Conservation (phyloP, 2,113 vertebrate species). For the Melanostigma gelatinosum region DNA sequence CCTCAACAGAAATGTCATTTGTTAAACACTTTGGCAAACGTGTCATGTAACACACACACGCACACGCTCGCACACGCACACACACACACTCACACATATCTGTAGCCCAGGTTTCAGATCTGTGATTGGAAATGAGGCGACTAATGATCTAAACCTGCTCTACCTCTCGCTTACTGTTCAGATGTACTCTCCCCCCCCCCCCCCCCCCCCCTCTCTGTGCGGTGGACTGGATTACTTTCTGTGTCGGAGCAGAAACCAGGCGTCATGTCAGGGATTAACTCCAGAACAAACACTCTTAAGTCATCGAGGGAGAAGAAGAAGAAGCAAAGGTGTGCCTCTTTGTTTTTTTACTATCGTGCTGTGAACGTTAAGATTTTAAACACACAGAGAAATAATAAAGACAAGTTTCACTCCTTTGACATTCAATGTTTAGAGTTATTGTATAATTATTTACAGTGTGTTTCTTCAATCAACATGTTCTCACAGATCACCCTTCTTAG, state of each 20-base stretch:
- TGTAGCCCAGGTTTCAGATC: slow-evolving; percentile 38
- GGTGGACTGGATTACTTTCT: slow-evolving; percentile 12
- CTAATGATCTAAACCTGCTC: slow-evolving; percentile 48
- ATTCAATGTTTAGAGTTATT: no score
- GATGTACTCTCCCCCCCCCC: not conserved
- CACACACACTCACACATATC: slow-evolving; percentile 27
- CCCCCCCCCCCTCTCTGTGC: not conserved
- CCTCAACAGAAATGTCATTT: slow-evolving; percentile 45
- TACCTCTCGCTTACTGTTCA: slow-evolving; percentile 31
- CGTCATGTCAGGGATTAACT: slow-evolving; percentile 47
- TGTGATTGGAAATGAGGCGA: slow-evolving; percentile 47
- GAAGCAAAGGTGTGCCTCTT: not conserved
- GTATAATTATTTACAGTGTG: no score
- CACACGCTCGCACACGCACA: slow-evolving; percentile 19
- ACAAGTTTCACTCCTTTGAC: not conserved
- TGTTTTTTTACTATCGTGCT: not conserved
- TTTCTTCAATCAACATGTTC: no score
- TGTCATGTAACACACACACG: slow-evolving; percentile 20
- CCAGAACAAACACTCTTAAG: slow-evolving; percentile 2
- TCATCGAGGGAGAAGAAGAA: not conserved
- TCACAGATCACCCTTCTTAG: not conserved
- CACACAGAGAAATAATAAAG: not conserved
- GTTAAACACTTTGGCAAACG: slow-evolving; percentile 35
- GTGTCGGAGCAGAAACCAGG: slow-evolving; percentile 17
- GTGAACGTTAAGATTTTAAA: not conserved